Base-by-base conservation (phyloP, 35 echinoderm and acorn worm genomes). In the Strongylocentrotus purpuratus region DNA sequence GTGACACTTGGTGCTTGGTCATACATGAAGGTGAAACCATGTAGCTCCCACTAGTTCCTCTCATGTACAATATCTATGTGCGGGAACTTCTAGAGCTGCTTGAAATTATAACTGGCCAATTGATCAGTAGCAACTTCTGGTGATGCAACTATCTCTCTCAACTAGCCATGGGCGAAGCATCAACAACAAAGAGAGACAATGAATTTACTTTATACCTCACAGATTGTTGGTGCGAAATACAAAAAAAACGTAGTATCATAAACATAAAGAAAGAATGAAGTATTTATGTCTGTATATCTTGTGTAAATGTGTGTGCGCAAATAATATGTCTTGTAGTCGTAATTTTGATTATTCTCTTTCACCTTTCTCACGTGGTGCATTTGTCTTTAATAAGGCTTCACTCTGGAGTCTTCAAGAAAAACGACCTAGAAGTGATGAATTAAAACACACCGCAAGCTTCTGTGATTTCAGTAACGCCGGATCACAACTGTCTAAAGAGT, bases 241-340 rank as follows among this genome's bases (percentile, higher is more conserved):
- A 59, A 17, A 59, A 22, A 78, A 78, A 78, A 78, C 20, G 65
- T 78, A 78, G 65, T 78, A 78, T n/a, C 65, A 78, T 78, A 78
- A 78, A 78, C 65, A 78, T 78, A 78, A 78, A 78, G 65, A 78
- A 78, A 78, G 65, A 78, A 78, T 78, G 65, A 78, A 78, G 65
- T 78, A 78, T 78, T 78, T 78, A 78, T 78, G 65, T 78, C 65
- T 78, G 65, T 78, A 78, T 78, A 78, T 78, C 65, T 78, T 78
- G 65, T 78, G 20, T 78, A 78, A 78, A 78, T 78, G 65, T 78
- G 65, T 78, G 65, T 78, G 65, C 22, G 18, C 65, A 28, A 78
- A 78, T 78, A n/a, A 78, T 13, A 50, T 78, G 65, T 78, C 65
- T 78, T 78, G 65, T 78, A 78, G 65, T 78, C 28, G 2, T 78